A percentile compares a stretch with the other conserved stretches of the same genome.
Conservation (phyloP, 2,113 vertebrate species). For the Rhegmatorhina hoffmannsi region DNA sequence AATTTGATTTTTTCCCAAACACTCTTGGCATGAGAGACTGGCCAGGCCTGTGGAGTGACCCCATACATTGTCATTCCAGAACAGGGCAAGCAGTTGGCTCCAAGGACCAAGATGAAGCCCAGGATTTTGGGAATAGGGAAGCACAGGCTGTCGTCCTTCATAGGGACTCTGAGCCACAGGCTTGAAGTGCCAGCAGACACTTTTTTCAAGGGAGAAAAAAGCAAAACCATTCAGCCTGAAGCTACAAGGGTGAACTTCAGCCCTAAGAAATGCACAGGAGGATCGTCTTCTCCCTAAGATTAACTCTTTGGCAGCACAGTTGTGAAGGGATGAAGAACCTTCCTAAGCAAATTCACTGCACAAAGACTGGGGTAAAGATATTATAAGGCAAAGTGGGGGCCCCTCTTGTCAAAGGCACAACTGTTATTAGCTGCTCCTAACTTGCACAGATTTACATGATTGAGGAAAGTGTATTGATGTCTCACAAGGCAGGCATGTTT, state of each 20-base stretch:
- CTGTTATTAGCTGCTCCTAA: background rate
- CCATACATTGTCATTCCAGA: background rate
- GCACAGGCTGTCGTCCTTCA: background rate
- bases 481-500: background rate
- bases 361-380: background rate
- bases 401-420: background rate
- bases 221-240: background rate
- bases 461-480: background rate
- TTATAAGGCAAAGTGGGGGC: background rate
- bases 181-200: background rate
- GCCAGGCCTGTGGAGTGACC: background rate
- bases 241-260: background rate
- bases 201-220: background rate
- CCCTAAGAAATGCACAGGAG: background rate
- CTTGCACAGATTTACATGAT: background rate
- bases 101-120: background rate
- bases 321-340: background rate
- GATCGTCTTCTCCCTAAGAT: background rate
- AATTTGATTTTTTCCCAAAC: background rate
- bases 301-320: background rate
- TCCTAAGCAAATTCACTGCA: background rate
- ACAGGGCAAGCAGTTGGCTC: background rate
- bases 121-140: background rate
- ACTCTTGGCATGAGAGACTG: background rate
- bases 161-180: background rate